A percentile compares a stretch with the other conserved stretches of the same genome.
These are phyloP conservation scores for Ecliptopera silaceata DNA, from an alignment of 2,888 invertebrate genomes.

Conservation along the genomic window DNA sequence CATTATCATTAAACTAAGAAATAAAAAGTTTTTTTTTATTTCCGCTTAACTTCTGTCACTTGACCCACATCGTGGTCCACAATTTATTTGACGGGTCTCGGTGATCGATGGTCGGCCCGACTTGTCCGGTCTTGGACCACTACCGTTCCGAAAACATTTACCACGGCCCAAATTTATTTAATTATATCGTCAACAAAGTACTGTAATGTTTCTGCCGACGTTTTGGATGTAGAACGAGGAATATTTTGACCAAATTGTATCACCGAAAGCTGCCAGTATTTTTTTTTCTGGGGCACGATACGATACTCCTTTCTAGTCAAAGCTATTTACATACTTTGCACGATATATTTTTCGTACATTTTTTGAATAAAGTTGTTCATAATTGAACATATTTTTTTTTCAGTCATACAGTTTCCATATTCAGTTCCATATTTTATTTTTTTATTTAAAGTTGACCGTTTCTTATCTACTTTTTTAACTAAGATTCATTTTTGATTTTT, in stretches of 20 bases:
- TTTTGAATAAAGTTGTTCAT: too few species aligned
- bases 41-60: conserved; percentile 35
- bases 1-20: conserved; percentile 8
- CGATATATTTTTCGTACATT: too few species aligned
- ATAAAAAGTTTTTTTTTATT: conserved; percentile 23
- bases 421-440: too few species aligned
- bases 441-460: too few species aligned
- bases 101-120: conserved; percentile 75
- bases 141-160: conserved; percentile 63
- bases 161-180: conserved; percentile 58
- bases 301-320: too few species aligned
- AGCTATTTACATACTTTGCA: too few species aligned
- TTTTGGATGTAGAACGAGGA: conserved; percentile 10
- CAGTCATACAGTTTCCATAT: too few species aligned
- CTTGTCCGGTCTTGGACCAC: conserved; percentile 64
- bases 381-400: too few species aligned
- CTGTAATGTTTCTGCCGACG: conserved; percentile 8
- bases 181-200: conserved; percentile 44
- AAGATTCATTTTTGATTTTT: too few species aligned
- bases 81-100: conserved; percentile 73
- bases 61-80: conserved; percentile 42
- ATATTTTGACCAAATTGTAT: conserved; percentile 11
- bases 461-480: too few species aligned
- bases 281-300: background rate
- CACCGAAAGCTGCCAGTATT: conserved; percentile 1